Conservation (phyloP, 2,113 vertebrate genomes). For the Thunnus thynnus region DNA sequence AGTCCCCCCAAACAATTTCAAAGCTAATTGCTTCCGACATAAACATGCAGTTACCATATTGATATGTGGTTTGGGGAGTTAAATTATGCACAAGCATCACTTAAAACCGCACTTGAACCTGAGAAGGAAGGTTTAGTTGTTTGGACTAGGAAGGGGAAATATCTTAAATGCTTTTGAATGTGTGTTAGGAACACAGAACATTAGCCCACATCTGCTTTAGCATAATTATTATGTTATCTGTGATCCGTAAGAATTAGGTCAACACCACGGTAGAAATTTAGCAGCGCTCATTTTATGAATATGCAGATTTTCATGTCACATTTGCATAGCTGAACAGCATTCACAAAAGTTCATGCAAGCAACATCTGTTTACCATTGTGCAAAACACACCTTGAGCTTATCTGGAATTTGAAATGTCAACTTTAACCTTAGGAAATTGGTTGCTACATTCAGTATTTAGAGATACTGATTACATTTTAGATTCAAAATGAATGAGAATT, state of each 20-base stretch:
- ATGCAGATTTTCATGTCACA: conserved; percentile 53
- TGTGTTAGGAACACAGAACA: conserved; percentile 48
- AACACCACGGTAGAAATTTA: conserved; percentile 23
- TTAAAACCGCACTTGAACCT: conserved; percentile 55
- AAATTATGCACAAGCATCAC: conserved; percentile 63
- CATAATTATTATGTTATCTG: conserved; percentile 59
- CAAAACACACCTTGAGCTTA: conserved; percentile 47
- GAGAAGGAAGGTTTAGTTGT: conserved; percentile 53
- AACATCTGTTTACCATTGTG: conserved; percentile 70
- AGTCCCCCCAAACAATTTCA: conserved; percentile 60
- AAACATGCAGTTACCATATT: conserved; percentile 69
- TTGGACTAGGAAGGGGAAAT: conserved; percentile 54
- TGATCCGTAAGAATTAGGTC: conserved; percentile 62
- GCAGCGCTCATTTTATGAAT: conserved; percentile 47
- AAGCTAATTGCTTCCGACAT: conserved; percentile 76
- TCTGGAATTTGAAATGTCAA: conserved; percentile 64
- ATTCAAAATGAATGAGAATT: conserved; percentile 68
- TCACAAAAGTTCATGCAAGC: conserved; percentile 20
- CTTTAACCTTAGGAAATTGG: conserved; percentile 60
- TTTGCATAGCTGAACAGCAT: conserved; percentile 57
- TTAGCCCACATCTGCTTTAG: conserved; percentile 61
- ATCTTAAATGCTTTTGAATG: conserved; percentile 56
- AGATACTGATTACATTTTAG: conserved; percentile 74
- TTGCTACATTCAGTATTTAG: conserved; percentile 54
- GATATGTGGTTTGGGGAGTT: conserved; percentile 71